A percentile compares a stretch with the other conserved stretches of the same genome.
phyloP scores from a whole-genome alignment of 2,113 vertebrate genomes.

The Aptenodytes patagonicus region DNA sequence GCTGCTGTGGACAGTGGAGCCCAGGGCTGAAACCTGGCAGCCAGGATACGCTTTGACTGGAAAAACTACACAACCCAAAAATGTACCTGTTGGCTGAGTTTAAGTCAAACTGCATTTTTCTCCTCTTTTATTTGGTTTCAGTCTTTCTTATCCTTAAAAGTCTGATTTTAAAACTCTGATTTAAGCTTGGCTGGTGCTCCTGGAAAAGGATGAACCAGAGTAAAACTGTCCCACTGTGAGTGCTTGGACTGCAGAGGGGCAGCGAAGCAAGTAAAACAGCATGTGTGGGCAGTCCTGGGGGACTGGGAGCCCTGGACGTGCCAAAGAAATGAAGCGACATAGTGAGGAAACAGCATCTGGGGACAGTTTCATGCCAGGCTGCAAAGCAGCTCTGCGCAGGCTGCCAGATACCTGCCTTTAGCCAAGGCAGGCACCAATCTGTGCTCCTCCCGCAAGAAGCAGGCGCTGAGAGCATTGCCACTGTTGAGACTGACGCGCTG shows the following conservation, averaged over 20 bases:
- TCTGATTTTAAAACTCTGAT: neutral
- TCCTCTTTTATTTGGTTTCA: neutral
- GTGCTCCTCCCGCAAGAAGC: neutral
- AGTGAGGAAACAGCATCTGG: neutral
- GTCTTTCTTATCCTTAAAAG: neutral
- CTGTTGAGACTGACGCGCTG: neutral
- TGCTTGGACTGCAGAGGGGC: neutral
- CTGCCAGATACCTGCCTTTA: neutral
- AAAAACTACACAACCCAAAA: neutral
- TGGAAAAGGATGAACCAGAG: neutral
- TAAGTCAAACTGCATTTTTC: neutral
- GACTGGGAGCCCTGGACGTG: neutral
- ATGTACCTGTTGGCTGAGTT: neutral
- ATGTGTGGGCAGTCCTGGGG: neutral
- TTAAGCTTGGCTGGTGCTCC: neutral
- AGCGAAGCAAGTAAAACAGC: neutral
- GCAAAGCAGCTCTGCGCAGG: neutral
- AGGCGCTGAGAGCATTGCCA: fast-evolving
- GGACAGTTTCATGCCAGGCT: neutral
- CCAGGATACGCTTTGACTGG: neutral
- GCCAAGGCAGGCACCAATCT: neutral
- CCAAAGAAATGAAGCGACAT: neutral
- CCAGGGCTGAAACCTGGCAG: neutral
- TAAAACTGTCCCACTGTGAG: neutral
- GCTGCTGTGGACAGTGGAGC: neutral